Evolutionary conservation across 2,113 vertebrate species (phyloP), one percentile per base, ranked within the genome.

Genomic region (Brachyhypopomus gauderio): DNA sequence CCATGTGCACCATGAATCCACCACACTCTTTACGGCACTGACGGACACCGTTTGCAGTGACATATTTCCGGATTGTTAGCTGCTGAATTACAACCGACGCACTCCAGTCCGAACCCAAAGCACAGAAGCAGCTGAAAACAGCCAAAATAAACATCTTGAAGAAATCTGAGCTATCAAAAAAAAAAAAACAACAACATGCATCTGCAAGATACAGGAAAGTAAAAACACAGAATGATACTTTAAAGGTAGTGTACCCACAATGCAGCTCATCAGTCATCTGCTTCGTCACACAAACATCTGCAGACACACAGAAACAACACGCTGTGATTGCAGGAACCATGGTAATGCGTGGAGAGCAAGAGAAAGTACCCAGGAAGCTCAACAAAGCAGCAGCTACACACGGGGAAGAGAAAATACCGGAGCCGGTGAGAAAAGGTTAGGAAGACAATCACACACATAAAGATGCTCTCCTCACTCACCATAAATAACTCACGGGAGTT

Each of bases 21-120:
- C 84, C 84, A 89, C 85, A 78, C 89, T 91, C 91, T 88, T 89
- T 87, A 86, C 92, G 92, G 92, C 91, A 90, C 87, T 92, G 92
- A 93, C 85, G 66, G 88, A 93, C 91, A 88, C 90, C 92, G 93
- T 93, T 93, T 93, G 89, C 89, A 92, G 55, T 82, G 90, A 84
- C 82, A 85, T 89, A 91, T 89, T 88, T 88, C 92, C 85, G 85
- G 85, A 85, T 86, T 86, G 89, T 91, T 89, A 90, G 88, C 88
- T 81, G 86, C 89, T 89, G 89, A 85, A 90, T 89, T 91, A 88
- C 85, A 86, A 86, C 59, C 72, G 89, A 90, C 87, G 88, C 87
- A 91, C 87, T 89, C 84, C 88, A 86, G 84, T 83, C 79, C 84
- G 81, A 80, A 79, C 86, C 79, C 76, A 52, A 86, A 80, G 88